Conservation (phyloP, 2,113 vertebrate genomes). For the Panurus biarmicus region DNA sequence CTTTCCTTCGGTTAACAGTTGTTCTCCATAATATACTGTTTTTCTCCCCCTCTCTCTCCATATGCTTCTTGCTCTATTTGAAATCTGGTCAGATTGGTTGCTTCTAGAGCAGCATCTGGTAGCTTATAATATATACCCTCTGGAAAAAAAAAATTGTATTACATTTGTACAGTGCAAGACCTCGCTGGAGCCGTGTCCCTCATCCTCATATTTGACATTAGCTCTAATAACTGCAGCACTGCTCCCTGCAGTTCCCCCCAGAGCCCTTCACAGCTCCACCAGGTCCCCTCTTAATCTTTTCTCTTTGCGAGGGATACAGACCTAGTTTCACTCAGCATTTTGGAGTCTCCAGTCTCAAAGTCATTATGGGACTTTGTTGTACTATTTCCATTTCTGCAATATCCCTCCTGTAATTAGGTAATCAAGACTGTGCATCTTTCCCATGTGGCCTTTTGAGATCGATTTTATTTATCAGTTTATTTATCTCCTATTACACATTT, state of each 20-base stretch:
- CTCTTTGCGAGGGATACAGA: constrained; percentile 16
- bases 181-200: constrained; percentile 34
- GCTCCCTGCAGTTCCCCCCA: background rate
- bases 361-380: constrained; percentile 31
- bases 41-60: constrained; percentile 34
- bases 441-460: background rate
- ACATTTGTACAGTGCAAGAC: constrained; percentile 46
- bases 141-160: constrained; percentile 41
- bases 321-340: constrained; percentile 26
- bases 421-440: constrained; percentile 5
- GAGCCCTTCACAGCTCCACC: background rate
- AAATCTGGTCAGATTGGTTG: constrained; percentile 31
- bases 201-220: constrained; percentile 17
- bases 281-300: constrained; percentile 46
- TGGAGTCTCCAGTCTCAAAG: background rate
- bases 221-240: constrained; percentile 10
- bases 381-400: constrained; percentile 37
- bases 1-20: constrained; percentile 12
- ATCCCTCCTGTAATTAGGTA: constrained; percentile 39
- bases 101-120: constrained; percentile 54
- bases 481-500: background rate
- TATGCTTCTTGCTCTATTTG: constrained; percentile 40
- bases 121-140: constrained; percentile 50
- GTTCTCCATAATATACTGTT: constrained; percentile 30
- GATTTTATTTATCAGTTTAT: constrained; percentile 46